Base-by-base conservation (phyloP, 2,113 vertebrate genomes). In the Cacatua alba region DNA sequence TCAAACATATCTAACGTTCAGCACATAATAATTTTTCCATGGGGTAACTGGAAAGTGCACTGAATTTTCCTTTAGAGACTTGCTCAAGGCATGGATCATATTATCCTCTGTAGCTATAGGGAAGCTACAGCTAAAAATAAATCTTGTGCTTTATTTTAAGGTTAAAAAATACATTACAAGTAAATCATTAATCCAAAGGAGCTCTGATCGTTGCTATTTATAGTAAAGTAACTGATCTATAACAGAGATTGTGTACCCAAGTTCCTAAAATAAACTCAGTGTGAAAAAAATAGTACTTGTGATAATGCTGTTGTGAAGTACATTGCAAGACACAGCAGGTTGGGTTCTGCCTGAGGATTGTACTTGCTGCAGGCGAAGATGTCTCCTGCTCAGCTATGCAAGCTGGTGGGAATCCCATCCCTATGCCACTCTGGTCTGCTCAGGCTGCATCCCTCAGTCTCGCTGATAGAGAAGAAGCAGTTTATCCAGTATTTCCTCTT, bases 141-240 rank as follows among this genome's bases (percentile, higher is more conserved):
- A 64, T 39, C 24, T 39, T 57, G 35, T 83, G 49, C 12, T 94
- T 51, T 90, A 86, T 94, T 96, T 97, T 94, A 77, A 96, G 94
- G 92, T 91, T 94, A 91, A 91, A 95, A 86, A 95, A 33, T 41
- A 44, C 81, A 91, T 97, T 83, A 89, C 25, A 84, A 64, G 88
- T 96, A 91, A 96, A 97, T 94, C 7, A 90, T 94, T 97, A 94
- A 96, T 25, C 74, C 71, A 57, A n/a, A 71, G 28, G 59, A 70
- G 25, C 43, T 81, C 82, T 76, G n/a, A 67, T 74, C 1, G 3
- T 91, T 95, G 59, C 96, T 96, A 95, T 96, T 93, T 88, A 94
- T 97, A 97, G 95, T 35, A 86, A 95, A 82, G 79, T n/a, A 75
- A 60, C 64, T 88, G 86, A 95, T 94, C 60, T 53, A 7, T 26